Base-by-base conservation (phyloP, 2,888 invertebrate species). In the Coelopa pilipes region DNA sequence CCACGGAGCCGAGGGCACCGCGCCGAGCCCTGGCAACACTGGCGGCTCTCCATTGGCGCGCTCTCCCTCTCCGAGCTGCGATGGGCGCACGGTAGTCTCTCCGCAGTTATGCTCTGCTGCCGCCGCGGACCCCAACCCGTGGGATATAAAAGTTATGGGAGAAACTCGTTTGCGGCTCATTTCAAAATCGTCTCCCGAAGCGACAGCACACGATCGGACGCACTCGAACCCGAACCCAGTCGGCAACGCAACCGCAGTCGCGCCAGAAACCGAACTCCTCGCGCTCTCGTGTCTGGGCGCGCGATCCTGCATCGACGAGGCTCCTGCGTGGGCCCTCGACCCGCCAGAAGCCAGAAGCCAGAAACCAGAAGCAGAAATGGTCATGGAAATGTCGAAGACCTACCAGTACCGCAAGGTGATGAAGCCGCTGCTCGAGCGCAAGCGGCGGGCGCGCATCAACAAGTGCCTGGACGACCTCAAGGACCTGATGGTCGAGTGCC, bases 341-440 rank as follows among this genome's bases (percentile, higher is more conserved):
- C 7, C 34, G 34, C 34, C 4, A 34, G 4, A 24, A 34, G 1
- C 5, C 24, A n/a, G 19, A 45, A 45, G 24, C 60, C 2, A 9
- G 34, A 13, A 62, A 15, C 13, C n/a, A 53, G 3, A 53, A 53
- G 10, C 13, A 53, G 10, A 53, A 13, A 87, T 87, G 86, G 87
- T 86, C 82, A 86, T 86, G 85, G 87, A 87, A 83, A 87, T 96
- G 89, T 96, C 96, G 85, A 92, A 96, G 88, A 96, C 96, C 84
- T 96, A 96, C 89, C 96, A 96, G 88, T 96, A 96, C 89, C 92
- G 96, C 89, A 96, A 95, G 92, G 95, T 96, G 86, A 96, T 95
- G 95, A 96, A 96, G 88, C 96, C 96, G 83, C 93, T 96, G 93
- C 89, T 96, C 79, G 96, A 96, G 89, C 91, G 96, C 83, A 95